Percentiles rank a stretch among this genome's conserved stretches.
phyloP scores from a whole-genome alignment of 1,140 invertebrate species.

The Holotrichia oblita region DNA sequence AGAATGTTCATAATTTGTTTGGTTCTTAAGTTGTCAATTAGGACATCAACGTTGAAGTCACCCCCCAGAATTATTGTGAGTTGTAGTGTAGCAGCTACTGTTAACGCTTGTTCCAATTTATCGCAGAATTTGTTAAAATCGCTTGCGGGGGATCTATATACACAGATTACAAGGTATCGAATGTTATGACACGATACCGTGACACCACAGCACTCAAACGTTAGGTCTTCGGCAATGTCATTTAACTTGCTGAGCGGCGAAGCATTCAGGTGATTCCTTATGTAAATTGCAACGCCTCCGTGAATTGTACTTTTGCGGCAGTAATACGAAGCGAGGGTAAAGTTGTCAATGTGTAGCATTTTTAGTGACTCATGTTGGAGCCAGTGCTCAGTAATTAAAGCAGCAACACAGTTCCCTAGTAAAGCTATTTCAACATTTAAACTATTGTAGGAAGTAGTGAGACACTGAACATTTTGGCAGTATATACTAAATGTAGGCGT shows the following conservation, averaged over 20 bases:
- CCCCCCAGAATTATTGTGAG: not conserved
- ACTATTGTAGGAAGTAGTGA: not conserved
- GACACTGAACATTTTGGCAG: conserved; percentile 22
- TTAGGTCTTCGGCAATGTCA: not conserved
- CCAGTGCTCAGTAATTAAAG: not conserved
- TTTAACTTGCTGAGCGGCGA: not conserved
- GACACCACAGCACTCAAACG: not conserved
- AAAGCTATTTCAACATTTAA: not conserved
- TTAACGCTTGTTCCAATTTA: not conserved
- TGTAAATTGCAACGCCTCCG: not conserved
- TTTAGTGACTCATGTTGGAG: not conserved
- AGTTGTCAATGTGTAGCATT: not conserved
- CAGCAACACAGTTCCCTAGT: not conserved
- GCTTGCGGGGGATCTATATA: not conserved
- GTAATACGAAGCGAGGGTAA: not conserved
- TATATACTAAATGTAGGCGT: not conserved
- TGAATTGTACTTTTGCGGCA: not conserved
- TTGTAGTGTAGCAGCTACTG: not conserved
- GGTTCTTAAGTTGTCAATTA: not conserved
- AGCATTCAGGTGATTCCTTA: not conserved
- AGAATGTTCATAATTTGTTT: not conserved
- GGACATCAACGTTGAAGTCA: not conserved
- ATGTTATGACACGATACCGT: not conserved
- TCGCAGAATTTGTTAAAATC: not conserved
- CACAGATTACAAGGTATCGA: not conserved